phyloP scores from a whole-genome alignment of 2,797 vertebrate species.

The Eutrigla gurnardus region DNA sequence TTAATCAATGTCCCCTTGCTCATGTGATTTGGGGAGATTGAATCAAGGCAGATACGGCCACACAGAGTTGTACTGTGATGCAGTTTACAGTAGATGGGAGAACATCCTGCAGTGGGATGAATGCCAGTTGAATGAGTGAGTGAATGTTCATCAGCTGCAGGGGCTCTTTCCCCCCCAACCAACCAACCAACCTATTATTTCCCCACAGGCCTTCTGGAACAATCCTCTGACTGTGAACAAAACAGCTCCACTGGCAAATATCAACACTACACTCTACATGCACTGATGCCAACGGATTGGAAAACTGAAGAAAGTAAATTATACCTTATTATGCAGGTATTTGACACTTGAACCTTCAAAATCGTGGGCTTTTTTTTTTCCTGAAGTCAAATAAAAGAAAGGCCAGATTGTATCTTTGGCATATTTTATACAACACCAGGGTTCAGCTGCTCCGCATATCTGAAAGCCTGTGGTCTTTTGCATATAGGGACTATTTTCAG shows the following conservation, averaged over 20 bases:
- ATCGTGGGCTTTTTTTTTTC: conserved; percentile 22
- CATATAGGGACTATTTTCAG: conserved; percentile 59
- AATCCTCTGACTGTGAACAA: conserved; percentile 76
- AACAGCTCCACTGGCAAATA: conserved; percentile 66
- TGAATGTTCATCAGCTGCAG: conserved; percentile 66
- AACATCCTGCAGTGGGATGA: conserved; percentile 39
- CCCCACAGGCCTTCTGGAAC: conserved; percentile 76
- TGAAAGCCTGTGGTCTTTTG: conserved; percentile 36
- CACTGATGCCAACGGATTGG: conserved; percentile 31
- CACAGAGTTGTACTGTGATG: conserved; percentile 16
- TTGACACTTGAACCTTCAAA: conserved; percentile 50
- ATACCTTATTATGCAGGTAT: conserved; percentile 41
- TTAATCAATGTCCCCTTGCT: conserved; percentile 44
- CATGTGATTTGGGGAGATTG: conserved; percentile 29
- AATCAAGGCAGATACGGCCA: conserved; percentile 31
- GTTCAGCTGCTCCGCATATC: conserved; percentile 41
- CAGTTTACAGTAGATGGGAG: conserved; percentile 43
- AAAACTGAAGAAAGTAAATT: conserved; percentile 9
- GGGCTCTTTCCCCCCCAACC: conserved; percentile 47
- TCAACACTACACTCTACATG: conserved; percentile 30
- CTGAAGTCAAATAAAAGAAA: conserved; percentile 47
- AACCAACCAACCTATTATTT: conserved; percentile 62
- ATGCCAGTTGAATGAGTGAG: conserved; percentile 67
- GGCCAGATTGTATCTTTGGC: conserved; percentile 48
- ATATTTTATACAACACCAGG: conserved; percentile 47